Base-by-base conservation (phyloP, 2,797 vertebrate genomes). In the Diceros bicornis region DNA sequence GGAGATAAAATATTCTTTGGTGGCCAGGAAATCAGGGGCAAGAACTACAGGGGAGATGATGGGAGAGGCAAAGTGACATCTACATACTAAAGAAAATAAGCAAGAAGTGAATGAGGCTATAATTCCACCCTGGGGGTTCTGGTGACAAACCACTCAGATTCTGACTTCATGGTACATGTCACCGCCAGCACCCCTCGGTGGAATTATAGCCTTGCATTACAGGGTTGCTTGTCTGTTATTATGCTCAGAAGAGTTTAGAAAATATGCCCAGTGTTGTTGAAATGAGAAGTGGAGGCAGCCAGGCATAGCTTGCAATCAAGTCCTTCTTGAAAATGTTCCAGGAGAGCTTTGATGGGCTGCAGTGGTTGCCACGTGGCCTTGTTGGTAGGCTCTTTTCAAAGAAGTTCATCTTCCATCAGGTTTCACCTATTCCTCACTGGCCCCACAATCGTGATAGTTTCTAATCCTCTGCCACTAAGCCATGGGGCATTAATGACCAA, bases 221-320 rank as follows among this genome's bases (percentile, higher is more conserved):
- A 85, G 95, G 84, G 97, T 86, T 93, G 91, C 89, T 97, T 94
- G 84, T 97, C 97, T 98, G 96, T 98, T 97, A 97, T 97, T 97
- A 98, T 96, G 59, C 96, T 98, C 93, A 81, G 57, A 94, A 68
- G 8, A 69, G 97, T 98, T 98, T 96, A 98, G 96, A 98, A 98
- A 97, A 98, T 97, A 97, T 95, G 96, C 95, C 97, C 95, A 96
- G 83, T 95, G 97, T 79, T 91, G 86, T 88, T 96, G 95, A 98
- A 91, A 89, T 89, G 97, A 94, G 74, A 82, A 90, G 69, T 44
- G 85, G 78, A 81, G 93, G 81, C 86, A 98, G 97, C 94, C 97
- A 98, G 97, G 97, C 97, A 97, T 94, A 98, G 92, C 95, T 97
- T 97, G 83, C 98, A 98, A 98, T 96, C 90, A 98, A 98, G 21